Base-by-base conservation (phyloP, 1,140 invertebrate species). In the Ooceraea biroi region DNA sequence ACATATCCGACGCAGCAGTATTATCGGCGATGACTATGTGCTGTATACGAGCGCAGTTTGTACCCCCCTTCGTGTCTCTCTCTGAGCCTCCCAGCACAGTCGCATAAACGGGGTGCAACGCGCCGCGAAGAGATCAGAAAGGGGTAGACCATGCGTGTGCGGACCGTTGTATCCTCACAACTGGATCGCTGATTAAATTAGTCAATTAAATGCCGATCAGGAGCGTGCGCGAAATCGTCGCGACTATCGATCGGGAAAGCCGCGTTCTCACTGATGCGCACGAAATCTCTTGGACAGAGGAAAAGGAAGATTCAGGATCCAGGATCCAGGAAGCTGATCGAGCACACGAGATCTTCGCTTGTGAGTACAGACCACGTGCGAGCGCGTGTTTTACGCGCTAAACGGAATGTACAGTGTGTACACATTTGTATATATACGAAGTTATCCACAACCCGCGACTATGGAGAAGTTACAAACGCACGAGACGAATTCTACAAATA, bases 371-470 rank as follows among this genome's bases (percentile, higher is more conserved):
- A 83, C 86, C 60, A 86, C 50, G 71, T 83, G 78, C 89, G 88
- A 74, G 89, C 65, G 36, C 36, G 36, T 36, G 69, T 86, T 89
- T 87, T 89, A 57, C 73, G 48, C 83, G 30, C 86, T 85, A 73
- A 60, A 55, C 69, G 68, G 65, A 87, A 90, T 90, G 90, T 91
- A 92, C 86, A 91, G 89, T 89, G 86, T 91, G 90, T 92, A 91
- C 83, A 92, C 91, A 91, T 91, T 92, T 92, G 89, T 92, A 92
- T 91, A 92, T 92, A 92, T 36, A 36, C 36, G 7, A 90, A 90
- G 52, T n/a, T 87, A 86, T 82, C 76, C 83, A 85, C 58, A 41
- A 73, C 63, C 7, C 36, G 36, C n/a, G 61, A 84, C 82, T 88
- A 86, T 73, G 30, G 74, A 83, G 52, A 74, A 55, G 58, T 84